phyloP scores from a whole-genome alignment of 1,140 invertebrate genomes.

The Drosophila funebris region DNA sequence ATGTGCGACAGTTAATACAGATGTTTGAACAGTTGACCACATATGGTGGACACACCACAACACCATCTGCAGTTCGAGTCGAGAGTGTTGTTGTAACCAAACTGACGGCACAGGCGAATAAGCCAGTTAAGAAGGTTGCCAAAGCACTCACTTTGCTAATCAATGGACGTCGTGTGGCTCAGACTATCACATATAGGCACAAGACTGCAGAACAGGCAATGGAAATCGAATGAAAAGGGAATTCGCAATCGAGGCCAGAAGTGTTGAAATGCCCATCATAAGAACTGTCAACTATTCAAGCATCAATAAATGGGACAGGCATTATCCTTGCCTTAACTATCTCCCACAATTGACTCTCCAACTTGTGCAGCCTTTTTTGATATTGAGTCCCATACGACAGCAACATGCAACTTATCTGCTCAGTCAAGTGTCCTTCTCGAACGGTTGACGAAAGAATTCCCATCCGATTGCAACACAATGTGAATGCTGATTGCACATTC shows the following conservation, averaged over 20 bases:
- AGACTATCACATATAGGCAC: too few relatives aligned
- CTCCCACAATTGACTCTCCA: neutral
- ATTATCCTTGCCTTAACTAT: neutral
- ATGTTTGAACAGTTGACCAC: conserved; percentile 24
- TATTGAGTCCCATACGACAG: too few relatives aligned
- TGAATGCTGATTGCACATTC: conserved; percentile 8
- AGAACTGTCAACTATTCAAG: too few relatives aligned
- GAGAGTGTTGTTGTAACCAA: neutral
- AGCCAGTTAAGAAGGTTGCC: neutral
- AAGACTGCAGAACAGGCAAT: too few relatives aligned
- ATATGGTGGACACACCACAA: neutral
- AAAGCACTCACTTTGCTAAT: conserved; percentile 11
- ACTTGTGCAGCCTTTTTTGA: neutral
- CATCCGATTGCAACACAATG: conserved; percentile 1
- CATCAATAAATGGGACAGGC: too few relatives aligned
- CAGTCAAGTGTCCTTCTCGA: neutral
- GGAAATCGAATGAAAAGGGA: too few relatives aligned
- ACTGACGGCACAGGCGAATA: neutral
- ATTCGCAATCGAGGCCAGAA: too few relatives aligned
- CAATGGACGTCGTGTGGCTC: neutral
- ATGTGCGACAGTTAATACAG: conserved; percentile 8
- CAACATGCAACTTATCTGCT: neutral
- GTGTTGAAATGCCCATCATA: too few relatives aligned
- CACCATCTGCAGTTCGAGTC: too few relatives aligned
- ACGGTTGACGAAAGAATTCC: neutral